These are phyloP conservation scores for Brachyalestes nurse DNA, from an alignment of 2,797 vertebrate species.

Conservation along the genomic window DNA sequence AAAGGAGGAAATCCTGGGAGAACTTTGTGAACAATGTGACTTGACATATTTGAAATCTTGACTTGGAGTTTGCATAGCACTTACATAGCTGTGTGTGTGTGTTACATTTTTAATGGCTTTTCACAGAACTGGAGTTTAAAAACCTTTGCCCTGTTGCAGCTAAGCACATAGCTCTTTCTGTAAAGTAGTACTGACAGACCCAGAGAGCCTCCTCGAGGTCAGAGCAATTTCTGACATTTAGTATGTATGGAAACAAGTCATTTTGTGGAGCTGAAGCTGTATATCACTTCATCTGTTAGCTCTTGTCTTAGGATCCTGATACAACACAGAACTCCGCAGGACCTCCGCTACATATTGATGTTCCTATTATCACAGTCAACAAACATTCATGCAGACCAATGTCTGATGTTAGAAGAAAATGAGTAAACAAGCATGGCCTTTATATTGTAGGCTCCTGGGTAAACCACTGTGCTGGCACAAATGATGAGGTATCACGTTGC, in stretches of 20 bases:
- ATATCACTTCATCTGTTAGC: conserved; percentile 18
- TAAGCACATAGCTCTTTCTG: background rate
- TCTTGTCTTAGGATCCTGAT: conserved; percentile 26
- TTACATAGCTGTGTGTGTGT: background rate
- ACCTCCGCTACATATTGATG: conserved; percentile 49
- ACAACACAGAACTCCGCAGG: conserved; percentile 42
- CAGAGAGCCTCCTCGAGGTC: conserved; percentile 27
- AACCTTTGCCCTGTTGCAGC: conserved; percentile 10
- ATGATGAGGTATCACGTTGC: conserved; percentile 39
- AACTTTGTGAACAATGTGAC: conserved; percentile 9
- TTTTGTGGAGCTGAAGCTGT: background rate
- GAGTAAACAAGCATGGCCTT: conserved; percentile 48
- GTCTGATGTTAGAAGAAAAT: conserved; percentile 43
- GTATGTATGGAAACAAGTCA: background rate
- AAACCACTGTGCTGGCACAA: conserved; percentile 38
- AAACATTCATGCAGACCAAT: conserved; percentile 55
- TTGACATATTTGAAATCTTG: background rate
- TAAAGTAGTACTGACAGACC: background rate
- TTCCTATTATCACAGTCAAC: conserved; percentile 58
- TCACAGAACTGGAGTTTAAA: conserved; percentile 13
- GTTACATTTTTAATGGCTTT: conserved; percentile 27
- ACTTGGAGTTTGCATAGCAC: conserved; percentile 1
- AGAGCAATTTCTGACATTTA: conserved; percentile 20
- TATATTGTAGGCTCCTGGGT: conserved; percentile 44
- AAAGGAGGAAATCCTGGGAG: background rate